Base-by-base conservation (phyloP, 2,113 vertebrate species). In the Polypterus senegalus region DNA sequence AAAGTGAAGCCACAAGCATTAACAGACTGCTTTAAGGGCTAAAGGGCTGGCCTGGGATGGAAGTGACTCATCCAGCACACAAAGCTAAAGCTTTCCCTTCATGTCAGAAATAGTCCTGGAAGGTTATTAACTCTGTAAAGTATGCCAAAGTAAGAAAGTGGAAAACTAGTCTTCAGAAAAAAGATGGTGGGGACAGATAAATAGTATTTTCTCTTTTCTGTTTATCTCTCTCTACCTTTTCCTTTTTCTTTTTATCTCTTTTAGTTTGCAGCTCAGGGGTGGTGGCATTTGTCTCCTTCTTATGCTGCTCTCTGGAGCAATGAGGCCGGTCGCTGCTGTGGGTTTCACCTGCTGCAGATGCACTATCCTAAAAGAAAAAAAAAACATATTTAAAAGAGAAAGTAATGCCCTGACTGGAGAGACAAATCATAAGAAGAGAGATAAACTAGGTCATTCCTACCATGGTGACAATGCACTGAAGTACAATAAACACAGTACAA, bases 311-410 rank as follows among this genome's bases (percentile, higher is more conserved):
- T 65, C 75, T 80, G 70, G 65, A 82, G 61, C 74, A 75, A 1
- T 63, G 76, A 0, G 76, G 82, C 47, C 72, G 83, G 3, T 95
- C 92, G 0, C 95, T 98, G 85, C 92, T 93, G 6, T 83, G 91
- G 1, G 84, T 90, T 73, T 97, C 92, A 0, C 89, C 88, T 27
- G 88, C 91, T 58, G 87, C 88, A 1, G 93, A 97, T 7, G 76
- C 74, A n/a, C 91, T 95, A 71, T 87, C 91, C 95, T 97, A 74
- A 59, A 27, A 27, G 27, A 27, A 27, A 27, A 27, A 27, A 2
- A 27, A 27, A 27, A 27, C 27, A 27, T 27, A 27, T 27, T 27
- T 2, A 27, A 27, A 27, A 27, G 27, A 27, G 27, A 27, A 1
- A 27, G 27, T 27, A 27, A 27, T 27, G 27, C 27, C 1, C 27